Base-by-base conservation (phyloP, 2,797 vertebrate species). In the Premnoplex brunnescens region DNA sequence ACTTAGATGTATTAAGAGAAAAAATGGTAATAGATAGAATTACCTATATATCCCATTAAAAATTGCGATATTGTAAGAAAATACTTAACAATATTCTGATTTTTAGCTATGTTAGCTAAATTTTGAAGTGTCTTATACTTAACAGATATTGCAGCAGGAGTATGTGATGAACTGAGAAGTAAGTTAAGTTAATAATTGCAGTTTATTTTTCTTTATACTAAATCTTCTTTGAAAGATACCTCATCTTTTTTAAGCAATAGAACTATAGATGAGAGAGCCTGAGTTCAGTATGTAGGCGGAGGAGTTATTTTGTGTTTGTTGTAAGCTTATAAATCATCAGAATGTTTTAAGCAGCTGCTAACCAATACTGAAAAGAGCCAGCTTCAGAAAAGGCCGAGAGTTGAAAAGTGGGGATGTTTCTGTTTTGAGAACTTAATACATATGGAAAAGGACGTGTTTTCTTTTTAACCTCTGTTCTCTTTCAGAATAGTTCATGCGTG, bases 201-300 rank as follows among this genome's bases (percentile, higher is more conserved):
- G 90, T 93, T 96, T 95, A 88, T 96, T 66, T 93, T 94, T 91
- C 93, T 87, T 94, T 95, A 80, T 81, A 44, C 68, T 92, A 96
- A 94, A 87, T 93, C 94, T 93, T 88, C 59, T 93, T 66, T 89
- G 64, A 95, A 68, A 74, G 91, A 97, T 98, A 97, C 97, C 97
- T 98, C 98, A 97, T 89, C 85, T 92, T 97, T 95, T 93, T 89
- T 95, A 95, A 95, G 93, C 89, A 89, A 95, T 96, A 90, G 52
- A 91, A 43, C 58, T 80, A 39, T 75, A 92, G 87, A 82, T 91
- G 64, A 93, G 88, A 93, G 88, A 94, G 94, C 39, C 23, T 48
- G n/a, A 91, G 49, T 95, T 96, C 92, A 85, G 9, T 78, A 21
- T 59, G 82, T 87, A 56, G 71, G 41, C 0, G 5, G 92, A 89